These are phyloP conservation scores for Pristiophorus japonicus DNA, from an alignment of 2,113 vertebrate species.

Conservation along the genomic window DNA sequence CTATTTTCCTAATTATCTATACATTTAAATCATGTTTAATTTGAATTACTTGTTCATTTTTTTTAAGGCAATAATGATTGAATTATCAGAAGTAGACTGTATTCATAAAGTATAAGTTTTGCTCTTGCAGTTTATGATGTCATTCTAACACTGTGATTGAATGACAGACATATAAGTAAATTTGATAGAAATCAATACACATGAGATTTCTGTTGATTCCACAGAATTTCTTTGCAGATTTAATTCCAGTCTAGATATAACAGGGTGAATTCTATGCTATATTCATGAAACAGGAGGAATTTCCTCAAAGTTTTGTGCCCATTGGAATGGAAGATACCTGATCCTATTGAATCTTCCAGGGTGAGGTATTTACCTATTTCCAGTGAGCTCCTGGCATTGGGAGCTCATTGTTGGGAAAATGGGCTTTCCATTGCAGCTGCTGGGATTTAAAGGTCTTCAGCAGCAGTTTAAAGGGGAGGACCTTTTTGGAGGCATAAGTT, in stretches of 20 bases:
- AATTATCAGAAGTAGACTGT: not conserved
- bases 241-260: not conserved
- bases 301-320: not conserved
- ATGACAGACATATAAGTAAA: not conserved
- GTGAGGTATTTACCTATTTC: not conserved
- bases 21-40: not conserved
- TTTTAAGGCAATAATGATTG: not conserved
- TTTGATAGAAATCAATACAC: not conserved
- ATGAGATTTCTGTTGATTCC: not conserved
- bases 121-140: not conserved
- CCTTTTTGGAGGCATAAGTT: not conserved
- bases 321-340: not conserved
- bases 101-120: not conserved
- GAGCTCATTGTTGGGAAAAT: not conserved
- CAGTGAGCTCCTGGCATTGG: not conserved
- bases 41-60: not conserved
- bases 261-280: not conserved
- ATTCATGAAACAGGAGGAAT: not conserved
- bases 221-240: not conserved
- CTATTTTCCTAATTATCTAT: constrained; percentile 5
- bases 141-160: not conserved
- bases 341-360: not conserved
- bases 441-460: not conserved
- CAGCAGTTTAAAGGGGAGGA: not conserved
- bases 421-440: not conserved